Base-by-base conservation (phyloP, 1,140 invertebrate species). In the Idris sp. region DNA sequence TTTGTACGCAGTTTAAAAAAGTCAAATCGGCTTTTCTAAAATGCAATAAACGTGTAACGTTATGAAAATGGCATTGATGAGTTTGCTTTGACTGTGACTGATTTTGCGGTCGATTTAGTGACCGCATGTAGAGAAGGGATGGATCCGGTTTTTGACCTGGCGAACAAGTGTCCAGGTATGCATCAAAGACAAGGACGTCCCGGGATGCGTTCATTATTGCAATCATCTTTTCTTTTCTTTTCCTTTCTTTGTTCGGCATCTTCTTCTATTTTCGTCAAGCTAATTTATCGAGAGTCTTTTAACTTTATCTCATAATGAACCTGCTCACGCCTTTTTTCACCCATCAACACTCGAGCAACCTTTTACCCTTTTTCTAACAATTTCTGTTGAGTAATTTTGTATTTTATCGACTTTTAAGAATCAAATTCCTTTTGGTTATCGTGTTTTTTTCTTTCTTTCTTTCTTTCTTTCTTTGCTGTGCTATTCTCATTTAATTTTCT, bases 141-240 rank as follows among this genome's bases (percentile, higher is more conserved):
- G 25, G 65, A 72, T 72, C 68, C 68, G 68, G 68, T 72, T 72
- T 72, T 72, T 72, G 68, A 72, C 68, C 68, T 58, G 68, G 58
- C 49, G 49, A 72, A 72, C 58, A 56, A 58, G 51, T 56, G 36
- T 49, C 58, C 58, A 51, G 43, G 58, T 64, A 72, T 64, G 51
- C 43, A 38, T 25, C 33, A 16, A 48, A 72, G 33, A 58, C 68
- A 72, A 72, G 49, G 58, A 64, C 58, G 68, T 72, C 44, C 49
- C 30, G 11, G 43, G 49, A 71, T 71, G 62, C 54, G 46, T 28
- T 71, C 56, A 54, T 61, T 62, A 56, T 40, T 62, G 48, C 49
- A 31, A 72, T 62, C 41, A 38, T 61, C 41, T 28, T 56, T 35
- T 36, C 38, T 16, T 16, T 33, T 11, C 43, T 41, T 56, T 46